Evolutionary conservation across 2,888 invertebrate species (phyloP).

Genomic region (Sthenelais limicola): DNA sequence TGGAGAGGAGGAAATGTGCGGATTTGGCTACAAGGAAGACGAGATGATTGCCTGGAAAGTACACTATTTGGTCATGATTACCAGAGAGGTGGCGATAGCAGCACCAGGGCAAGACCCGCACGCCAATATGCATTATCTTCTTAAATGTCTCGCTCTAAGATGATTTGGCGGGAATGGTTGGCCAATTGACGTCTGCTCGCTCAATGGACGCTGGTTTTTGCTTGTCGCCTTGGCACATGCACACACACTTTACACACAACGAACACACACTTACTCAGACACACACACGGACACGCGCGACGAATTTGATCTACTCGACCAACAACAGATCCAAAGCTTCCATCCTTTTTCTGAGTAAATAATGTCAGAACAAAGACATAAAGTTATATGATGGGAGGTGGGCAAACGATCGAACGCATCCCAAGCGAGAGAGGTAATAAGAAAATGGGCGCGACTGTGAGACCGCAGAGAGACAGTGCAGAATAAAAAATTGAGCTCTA

Average conservation of each 20-base stretch:
- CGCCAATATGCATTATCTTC: constrained; percentile 36
- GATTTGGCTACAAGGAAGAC: constrained; percentile 20
- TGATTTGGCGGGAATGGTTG: too few species aligned
- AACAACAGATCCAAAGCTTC: constrained; percentile 6
- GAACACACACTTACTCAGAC: too few species aligned
- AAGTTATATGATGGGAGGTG: constrained; percentile 11
- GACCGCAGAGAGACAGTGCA: too few species aligned
- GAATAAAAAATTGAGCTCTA: constrained; percentile 20
- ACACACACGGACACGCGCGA: neutral
- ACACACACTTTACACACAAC: too few species aligned
- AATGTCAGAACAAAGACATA: constrained; percentile 25
- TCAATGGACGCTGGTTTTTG: too few species aligned
- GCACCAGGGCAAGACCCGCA: neutral
- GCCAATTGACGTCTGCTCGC: too few species aligned
- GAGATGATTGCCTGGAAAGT: constrained; percentile 28
- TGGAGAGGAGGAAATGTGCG: constrained; percentile 36
- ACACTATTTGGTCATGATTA: constrained; percentile 32
- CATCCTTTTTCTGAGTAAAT: constrained; percentile 33
- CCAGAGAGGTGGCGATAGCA: neutral
- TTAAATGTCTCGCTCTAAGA: constrained; percentile 37
- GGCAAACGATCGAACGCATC: neutral
- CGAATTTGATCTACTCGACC: constrained; percentile 32
- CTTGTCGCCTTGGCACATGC: too few species aligned
- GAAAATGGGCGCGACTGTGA: neutral
- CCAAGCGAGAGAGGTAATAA: constrained; percentile 24